A percentile compares a stretch with the other conserved stretches of the same genome.
These are phyloP conservation scores for Hirtodrosophila histrioides DNA, from an alignment of 2,888 invertebrate species.

Conservation along the genomic window DNA sequence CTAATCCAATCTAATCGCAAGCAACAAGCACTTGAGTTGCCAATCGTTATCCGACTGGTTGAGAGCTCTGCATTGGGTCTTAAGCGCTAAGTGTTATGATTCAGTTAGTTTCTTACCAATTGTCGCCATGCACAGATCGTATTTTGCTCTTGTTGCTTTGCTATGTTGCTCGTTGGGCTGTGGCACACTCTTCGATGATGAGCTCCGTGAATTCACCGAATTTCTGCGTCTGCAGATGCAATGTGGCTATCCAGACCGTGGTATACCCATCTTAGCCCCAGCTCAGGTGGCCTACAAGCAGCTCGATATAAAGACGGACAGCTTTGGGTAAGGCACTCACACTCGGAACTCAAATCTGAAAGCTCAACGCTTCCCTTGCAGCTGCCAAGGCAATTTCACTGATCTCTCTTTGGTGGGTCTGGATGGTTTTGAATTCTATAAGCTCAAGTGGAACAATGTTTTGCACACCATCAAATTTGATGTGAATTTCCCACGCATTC, in stretches of 20 bases:
- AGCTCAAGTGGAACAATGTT: slow-evolving; percentile 69
- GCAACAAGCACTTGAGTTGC: slow-evolving; percentile 34
- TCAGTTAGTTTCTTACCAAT: slow-evolving; percentile 23
- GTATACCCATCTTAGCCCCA: slow-evolving; percentile 79
- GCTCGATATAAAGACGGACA: slow-evolving; percentile 36
- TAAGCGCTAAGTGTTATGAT: slow-evolving; percentile 4
- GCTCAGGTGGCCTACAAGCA: slow-evolving; percentile 56
- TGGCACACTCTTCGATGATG: slow-evolving; percentile 72
- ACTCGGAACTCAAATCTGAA: not conserved
- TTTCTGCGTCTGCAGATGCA: slow-evolving; percentile 80
- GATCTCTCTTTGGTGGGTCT: slow-evolving; percentile 71
- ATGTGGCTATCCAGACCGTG: slow-evolving; percentile 76
- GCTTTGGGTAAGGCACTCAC: slow-evolving; percentile 54
- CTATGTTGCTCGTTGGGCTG: slow-evolving; percentile 49
- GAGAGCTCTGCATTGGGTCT: not conserved
- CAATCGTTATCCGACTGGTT: slow-evolving; percentile 39
- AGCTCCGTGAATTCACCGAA: slow-evolving; percentile 77
- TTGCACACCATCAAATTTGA: slow-evolving; percentile 74
- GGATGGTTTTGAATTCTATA: slow-evolving; percentile 72
- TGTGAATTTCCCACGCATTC: slow-evolving; percentile 70
- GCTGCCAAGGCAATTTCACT: slow-evolving; percentile 68
- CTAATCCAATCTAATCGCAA: slow-evolving; percentile 60
- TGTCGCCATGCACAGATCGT: slow-evolving; percentile 49
- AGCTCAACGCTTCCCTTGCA: slow-evolving; percentile 14
- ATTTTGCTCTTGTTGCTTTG: slow-evolving; percentile 31